Evolutionary conservation across 2,113 vertebrate genomes (phyloP), one percentile per base, ranked within the genome.

Genomic region (Capricornis sumatraensis): DNA sequence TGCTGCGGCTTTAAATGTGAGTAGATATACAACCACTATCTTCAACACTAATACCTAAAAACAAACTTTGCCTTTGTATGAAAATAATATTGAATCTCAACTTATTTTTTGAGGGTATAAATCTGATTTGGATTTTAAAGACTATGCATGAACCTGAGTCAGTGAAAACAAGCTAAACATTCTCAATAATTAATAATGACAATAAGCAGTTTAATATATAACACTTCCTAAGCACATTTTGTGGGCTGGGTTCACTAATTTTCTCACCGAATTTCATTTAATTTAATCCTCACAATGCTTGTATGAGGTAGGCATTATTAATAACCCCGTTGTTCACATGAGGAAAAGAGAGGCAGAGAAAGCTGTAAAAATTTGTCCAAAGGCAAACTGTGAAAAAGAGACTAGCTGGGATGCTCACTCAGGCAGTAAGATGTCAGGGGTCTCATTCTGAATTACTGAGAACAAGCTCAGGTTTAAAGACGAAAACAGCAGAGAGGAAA

Each of bases 151-250:
- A 93, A 86, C 12, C 45, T 33, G 53, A 79, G 19, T 89, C 67
- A 67, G n/a, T 58, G 52, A 67, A 87, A 97, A 83, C 55, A 87
- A 91, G 28, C 28, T 67, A 79, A 97, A 97, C 30, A n/a, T 82
- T 87, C 53, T 89, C 25, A 15, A 57, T 40, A 36, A 74, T 87
- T 78, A 82, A 60, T 50, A 86, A 87, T 30, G 85, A 57, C n/a
- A 87, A 76, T 13, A 76, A 52, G 12, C 21, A 40, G 47, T 79
- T 93, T 50, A 52, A 95, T 30, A 84, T 0, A 30, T 93, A 50
- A 79, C 9, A 78, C 52, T 76, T 58, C 91, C 71, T 57, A 74
- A 78, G 7, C 5, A 67, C 1, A 30, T 40, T 52, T 71, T 43
- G 78, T 36, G 16, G 82, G 40, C 16, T 92, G 40, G 21, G 6